Percentiles rank a stretch among this genome's conserved stretches.
These are phyloP conservation scores for Crenichthys baileyi DNA, from an alignment of 2,797 vertebrate species.

Conservation along the genomic window DNA sequence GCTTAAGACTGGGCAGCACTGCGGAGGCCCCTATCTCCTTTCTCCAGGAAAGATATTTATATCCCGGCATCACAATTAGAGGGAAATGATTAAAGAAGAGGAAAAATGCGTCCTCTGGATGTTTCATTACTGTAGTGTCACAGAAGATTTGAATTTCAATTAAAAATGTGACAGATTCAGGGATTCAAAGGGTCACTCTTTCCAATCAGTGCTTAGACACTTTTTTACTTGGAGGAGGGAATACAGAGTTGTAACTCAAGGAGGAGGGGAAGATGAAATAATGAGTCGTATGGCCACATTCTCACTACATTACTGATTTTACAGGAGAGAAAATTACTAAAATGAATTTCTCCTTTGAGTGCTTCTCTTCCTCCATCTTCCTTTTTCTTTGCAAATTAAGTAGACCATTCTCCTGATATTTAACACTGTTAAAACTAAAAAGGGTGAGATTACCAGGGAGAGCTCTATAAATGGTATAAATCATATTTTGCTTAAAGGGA, in stretches of 20 bases:
- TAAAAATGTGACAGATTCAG: slow-evolving; percentile 64
- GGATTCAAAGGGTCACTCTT: slow-evolving; percentile 64
- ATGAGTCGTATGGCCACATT: slow-evolving; percentile 35
- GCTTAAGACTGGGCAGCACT: slow-evolving; percentile 49
- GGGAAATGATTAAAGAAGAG: slow-evolving; percentile 53
- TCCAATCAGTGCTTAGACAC: slow-evolving; percentile 55
- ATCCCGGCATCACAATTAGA: slow-evolving; percentile 67
- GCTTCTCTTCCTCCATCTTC: slow-evolving; percentile 9
- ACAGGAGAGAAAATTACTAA: slow-evolving; percentile 25
- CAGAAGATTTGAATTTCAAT: slow-evolving; percentile 74
- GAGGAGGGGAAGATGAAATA: slow-evolving; percentile 33
- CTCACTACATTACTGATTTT: slow-evolving; percentile 12
- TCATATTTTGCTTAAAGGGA: slow-evolving; percentile 17
- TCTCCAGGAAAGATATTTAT: slow-evolving; percentile 68
- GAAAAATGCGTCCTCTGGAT: slow-evolving; percentile 20
- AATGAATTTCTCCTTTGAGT: slow-evolving; percentile 35
- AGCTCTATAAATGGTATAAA: slow-evolving; percentile 21
- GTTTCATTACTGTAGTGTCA: slow-evolving; percentile 58
- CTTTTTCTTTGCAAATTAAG: slow-evolving; percentile 30
- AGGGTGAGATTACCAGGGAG: slow-evolving; percentile 8
- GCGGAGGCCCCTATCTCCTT: slow-evolving; percentile 53
- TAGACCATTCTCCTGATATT: slow-evolving; percentile 27
- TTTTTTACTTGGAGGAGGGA: slow-evolving; percentile 36
- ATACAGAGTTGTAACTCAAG: slow-evolving; percentile 44
- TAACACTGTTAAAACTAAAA: slow-evolving; percentile 20